A percentile compares a stretch with the other conserved stretches of the same genome.
These are phyloP conservation scores for Balearica regulorum DNA, from an alignment of 2,797 vertebrate genomes.

Conservation along the genomic window DNA sequence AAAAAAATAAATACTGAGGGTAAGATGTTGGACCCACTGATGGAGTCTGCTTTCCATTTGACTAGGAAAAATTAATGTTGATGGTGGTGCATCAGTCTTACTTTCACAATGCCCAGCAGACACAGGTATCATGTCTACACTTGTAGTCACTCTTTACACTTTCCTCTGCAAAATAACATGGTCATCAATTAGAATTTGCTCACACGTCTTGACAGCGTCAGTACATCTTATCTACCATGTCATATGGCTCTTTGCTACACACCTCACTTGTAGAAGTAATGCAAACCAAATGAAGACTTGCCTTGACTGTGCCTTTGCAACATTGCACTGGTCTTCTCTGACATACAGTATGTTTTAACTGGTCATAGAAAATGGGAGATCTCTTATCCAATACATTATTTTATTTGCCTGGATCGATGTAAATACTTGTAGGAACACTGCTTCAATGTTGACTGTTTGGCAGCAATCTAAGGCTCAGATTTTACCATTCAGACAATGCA, in stretches of 20 bases:
- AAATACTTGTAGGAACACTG: neutral
- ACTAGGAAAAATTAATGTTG: neutral
- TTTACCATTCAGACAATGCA: neutral
- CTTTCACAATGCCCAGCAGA: neutral
- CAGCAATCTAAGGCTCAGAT: neutral
- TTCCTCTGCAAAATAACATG: neutral
- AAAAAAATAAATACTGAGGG: neutral
- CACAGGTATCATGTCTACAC: neutral
- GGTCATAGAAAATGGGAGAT: neutral
- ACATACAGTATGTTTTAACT: neutral
- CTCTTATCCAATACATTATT: neutral
- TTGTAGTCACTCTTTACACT: neutral
- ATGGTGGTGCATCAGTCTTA: neutral
- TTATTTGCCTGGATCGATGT: neutral
- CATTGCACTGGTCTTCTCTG: neutral
- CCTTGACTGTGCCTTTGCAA: neutral
- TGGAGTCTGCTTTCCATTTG: neutral
- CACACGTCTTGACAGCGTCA: neutral
- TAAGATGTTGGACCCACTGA: neutral
- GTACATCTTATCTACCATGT: neutral
- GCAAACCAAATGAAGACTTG: neutral
- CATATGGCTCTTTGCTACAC: neutral
- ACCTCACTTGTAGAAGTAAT: neutral
- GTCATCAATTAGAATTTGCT: neutral
- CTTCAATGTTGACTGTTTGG: neutral